These are phyloP conservation scores for Gavialis gangeticus DNA, from an alignment of 2,113 vertebrate species.

Conservation along the genomic window DNA sequence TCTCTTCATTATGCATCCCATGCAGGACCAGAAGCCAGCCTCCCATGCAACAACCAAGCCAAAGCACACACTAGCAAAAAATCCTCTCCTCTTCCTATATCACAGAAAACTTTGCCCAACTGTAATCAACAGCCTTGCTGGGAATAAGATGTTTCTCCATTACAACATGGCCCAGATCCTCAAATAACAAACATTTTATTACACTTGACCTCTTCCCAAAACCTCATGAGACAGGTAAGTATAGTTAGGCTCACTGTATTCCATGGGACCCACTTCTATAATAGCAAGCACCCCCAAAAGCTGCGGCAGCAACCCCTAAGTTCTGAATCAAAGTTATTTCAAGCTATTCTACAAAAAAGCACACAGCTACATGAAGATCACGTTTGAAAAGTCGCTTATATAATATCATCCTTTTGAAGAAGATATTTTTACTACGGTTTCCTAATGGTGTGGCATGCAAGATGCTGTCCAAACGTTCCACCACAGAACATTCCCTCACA, in stretches of 20 bases:
- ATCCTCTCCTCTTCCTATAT: neutral
- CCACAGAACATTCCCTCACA: neutral
- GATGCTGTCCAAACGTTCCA: neutral
- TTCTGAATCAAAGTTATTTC: neutral
- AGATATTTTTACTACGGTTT: neutral
- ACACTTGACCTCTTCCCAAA: neutral
- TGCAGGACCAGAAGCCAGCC: neutral
- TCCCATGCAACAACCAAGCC: slow-evolving; percentile 2
- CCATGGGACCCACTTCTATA: neutral
- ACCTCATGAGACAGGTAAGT: neutral
- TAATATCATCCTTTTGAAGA: neutral
- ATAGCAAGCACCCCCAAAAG: neutral
- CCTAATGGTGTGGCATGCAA: neutral
- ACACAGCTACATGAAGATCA: neutral
- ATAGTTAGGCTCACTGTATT: neutral
- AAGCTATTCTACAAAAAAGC: neutral
- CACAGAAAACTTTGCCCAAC: neutral
- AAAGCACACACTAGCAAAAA: neutral
- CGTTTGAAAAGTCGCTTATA: neutral
- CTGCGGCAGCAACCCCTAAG: neutral
- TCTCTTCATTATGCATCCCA: slow-evolving; percentile 19
- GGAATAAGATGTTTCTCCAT: neutral
- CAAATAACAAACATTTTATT: neutral
- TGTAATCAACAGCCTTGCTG: neutral
- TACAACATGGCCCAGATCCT: neutral